These are phyloP conservation scores for Sphyrna mokarran DNA, from an alignment of 2,113 vertebrate genomes.

Conservation along the genomic window DNA sequence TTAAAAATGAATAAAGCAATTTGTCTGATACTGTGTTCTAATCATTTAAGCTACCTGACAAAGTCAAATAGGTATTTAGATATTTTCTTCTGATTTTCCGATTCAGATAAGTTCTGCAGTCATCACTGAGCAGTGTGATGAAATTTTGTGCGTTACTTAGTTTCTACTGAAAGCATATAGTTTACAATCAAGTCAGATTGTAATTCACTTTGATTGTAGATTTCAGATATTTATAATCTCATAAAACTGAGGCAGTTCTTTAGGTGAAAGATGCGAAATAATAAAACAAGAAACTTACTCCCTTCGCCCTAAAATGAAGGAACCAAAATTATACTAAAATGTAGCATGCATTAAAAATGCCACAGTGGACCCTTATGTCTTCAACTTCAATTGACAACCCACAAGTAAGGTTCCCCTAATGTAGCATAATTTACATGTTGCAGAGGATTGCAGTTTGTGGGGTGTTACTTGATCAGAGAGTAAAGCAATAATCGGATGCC, in stretches of 20 bases:
- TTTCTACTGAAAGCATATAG: not conserved
- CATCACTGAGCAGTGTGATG: not conserved
- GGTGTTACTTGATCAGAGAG: not conserved
- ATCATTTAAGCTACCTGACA: not conserved
- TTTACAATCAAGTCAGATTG: not conserved
- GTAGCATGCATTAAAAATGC: not conserved
- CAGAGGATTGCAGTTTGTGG: not conserved
- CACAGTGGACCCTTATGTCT: not conserved
- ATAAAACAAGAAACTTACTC: not conserved
- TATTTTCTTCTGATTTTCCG: not conserved
- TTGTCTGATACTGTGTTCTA: not conserved
- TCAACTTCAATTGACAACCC: not conserved
- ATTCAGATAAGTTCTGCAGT: not conserved
- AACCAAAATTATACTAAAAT: not conserved
- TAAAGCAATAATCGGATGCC: not conserved
- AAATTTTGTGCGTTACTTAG: not conserved
- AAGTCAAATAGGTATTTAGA: not conserved
- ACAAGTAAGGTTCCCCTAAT: not conserved
- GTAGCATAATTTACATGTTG: not conserved
- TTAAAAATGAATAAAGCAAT: not conserved
- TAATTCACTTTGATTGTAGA: not conserved
- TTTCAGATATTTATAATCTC: not conserved
- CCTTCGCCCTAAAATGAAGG: not conserved
- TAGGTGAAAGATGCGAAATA: not conserved
- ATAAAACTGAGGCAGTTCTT: not conserved